A percentile compares a stretch with the other conserved stretches of the same genome.
These are phyloP conservation scores for Colostygia pectinataria DNA, from an alignment of 2,888 invertebrate species.

Conservation along the genomic window DNA sequence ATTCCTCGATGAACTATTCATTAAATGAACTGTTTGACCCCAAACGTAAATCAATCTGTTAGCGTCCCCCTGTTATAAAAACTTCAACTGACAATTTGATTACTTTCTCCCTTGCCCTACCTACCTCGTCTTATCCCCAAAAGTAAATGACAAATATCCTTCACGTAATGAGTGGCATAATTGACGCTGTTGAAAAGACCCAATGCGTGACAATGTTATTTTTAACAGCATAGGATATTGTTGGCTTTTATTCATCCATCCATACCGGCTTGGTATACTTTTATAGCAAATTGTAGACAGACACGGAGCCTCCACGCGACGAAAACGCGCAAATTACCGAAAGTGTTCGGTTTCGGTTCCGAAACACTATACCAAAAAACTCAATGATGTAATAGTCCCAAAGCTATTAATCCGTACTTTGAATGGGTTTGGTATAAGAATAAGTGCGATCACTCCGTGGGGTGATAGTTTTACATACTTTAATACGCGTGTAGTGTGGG, in stretches of 20 bases:
- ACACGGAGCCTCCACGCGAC: conserved; percentile 38
- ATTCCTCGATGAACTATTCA: too few relatives aligned
- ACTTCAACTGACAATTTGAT: conserved; percentile 31
- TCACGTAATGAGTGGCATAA: conserved; percentile 30
- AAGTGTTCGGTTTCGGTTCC: too few relatives aligned
- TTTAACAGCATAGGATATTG: conserved; percentile 25
- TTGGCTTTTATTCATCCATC: conserved; percentile 38
- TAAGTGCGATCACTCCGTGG: too few relatives aligned
- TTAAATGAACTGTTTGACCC: conserved; percentile 1
- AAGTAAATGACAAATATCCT: conserved; percentile 29
- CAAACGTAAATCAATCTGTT: conserved; percentile 32
- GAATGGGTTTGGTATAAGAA: too few relatives aligned
- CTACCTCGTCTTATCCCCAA: conserved; percentile 25
- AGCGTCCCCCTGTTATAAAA: conserved; percentile 24
- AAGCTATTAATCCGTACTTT: too few relatives aligned
- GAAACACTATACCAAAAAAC: too few relatives aligned
- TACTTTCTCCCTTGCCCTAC: conserved; percentile 24
- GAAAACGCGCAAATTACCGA: too few relatives aligned
- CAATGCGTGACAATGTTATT: conserved; percentile 33
- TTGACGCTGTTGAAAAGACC: conserved; percentile 29
- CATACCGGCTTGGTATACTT: conserved; percentile 42
- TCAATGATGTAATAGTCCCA: too few relatives aligned
- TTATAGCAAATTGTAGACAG: conserved; percentile 41
- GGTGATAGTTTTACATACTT: too few relatives aligned
- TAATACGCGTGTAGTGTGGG: too few relatives aligned